phyloP scores from a whole-genome alignment of 2,797 vertebrate genomes.

The Leuciscus waleckii region DNA sequence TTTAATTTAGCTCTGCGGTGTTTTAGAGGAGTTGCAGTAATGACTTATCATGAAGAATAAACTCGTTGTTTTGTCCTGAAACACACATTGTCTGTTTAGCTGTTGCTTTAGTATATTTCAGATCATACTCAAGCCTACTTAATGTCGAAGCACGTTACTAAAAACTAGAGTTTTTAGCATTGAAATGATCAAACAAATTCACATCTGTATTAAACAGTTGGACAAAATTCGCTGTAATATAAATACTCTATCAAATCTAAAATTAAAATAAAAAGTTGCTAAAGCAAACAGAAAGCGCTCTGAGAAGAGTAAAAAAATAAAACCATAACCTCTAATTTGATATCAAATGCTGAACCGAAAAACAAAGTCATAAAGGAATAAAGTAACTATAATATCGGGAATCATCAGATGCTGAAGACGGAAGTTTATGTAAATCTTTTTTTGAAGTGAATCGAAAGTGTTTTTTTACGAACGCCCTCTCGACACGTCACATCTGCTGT shows the following conservation, averaged over 20 bases:
- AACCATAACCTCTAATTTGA: background rate
- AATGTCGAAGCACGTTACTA: too few relatives aligned
- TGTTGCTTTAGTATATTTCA: too few relatives aligned
- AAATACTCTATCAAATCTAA: background rate
- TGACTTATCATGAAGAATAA: too few relatives aligned
- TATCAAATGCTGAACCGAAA: background rate
- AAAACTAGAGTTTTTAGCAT: too few relatives aligned
- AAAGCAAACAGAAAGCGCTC: background rate
- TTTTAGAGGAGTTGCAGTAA: too few relatives aligned
- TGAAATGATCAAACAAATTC: too few relatives aligned
- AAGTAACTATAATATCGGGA: too few relatives aligned
- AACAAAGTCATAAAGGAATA: background rate
- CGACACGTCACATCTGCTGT: background rate
- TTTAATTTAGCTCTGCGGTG: too few relatives aligned
- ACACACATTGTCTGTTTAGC: too few relatives aligned
- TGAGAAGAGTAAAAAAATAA: background rate
- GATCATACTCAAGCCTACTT: too few relatives aligned
- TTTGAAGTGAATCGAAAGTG: background rate
- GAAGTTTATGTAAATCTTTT: background rate
- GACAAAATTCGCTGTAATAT: background rate
- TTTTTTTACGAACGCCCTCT: background rate
- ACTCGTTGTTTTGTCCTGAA: too few relatives aligned
- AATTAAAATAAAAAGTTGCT: background rate
- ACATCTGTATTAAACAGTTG: background rate
- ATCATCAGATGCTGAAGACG: background rate